Evolutionary conservation across 1,140 invertebrate genomes (phyloP), one percentile per base, ranked within the genome.

Genomic region (Drosophila paulistorum): DNA sequence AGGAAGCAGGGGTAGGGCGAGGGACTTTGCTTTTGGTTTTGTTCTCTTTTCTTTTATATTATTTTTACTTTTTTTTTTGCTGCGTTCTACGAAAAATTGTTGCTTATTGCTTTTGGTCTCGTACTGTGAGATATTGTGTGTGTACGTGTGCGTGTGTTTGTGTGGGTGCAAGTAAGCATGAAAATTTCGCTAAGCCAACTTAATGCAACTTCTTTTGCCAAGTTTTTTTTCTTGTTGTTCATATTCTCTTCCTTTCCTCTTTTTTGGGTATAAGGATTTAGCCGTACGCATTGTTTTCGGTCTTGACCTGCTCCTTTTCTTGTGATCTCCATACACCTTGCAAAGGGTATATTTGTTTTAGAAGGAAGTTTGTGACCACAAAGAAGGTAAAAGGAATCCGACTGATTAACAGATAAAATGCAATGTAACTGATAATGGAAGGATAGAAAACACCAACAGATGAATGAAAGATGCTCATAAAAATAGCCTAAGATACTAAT

Each of bases 111-210:
- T 89, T 86, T 86, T 87, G 68, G 63, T 14, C 74, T 45, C 57
- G 14, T 39, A 39, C 57, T 59, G 57, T 59, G 57, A 59, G 57
- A 39, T 39, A 59, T 59, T 59, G 57, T 59, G 59, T 72, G 30
- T 37, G 13, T 48, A 20, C 41, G 35, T 23, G 11, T 61, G n/a
- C 39, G 69, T 74, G 70, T 78, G 58, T 74, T 74, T 84, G 83
- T 89, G 68, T 67, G 77, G 67, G 77, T 74, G 71, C 75, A 77
- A 65, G 75, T 80, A 76, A 87, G 83, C 83, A 81, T 87, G 77
- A 89, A 87, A 87, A 84, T 89, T 65, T 87, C 75, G 80, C 80
- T 84, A 87, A 87, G 84, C 84, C 84, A 84, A 78, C 70, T 78
- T 87, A 90, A 87, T 87, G 77, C 84, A 87, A 89, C 73, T 89